phyloP scores from a whole-genome alignment of 2,113 vertebrate genomes.

The Hydrochoerus hydrochaeris region DNA sequence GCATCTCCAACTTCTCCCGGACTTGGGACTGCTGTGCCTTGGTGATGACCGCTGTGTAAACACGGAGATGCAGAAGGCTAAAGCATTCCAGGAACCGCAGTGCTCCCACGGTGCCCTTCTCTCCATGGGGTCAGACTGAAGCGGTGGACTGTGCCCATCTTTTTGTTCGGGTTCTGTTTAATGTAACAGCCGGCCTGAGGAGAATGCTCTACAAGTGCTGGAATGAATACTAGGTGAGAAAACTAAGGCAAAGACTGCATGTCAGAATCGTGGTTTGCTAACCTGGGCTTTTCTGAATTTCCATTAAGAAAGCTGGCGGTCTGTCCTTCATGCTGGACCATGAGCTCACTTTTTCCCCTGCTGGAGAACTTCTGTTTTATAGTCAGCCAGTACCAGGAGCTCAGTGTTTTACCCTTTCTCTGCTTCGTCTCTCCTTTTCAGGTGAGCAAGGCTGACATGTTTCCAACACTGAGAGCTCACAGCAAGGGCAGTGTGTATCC shows the following conservation, averaged over 20 bases:
- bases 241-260: accelerated
- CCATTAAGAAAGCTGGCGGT: not conserved
- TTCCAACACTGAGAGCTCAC: not conserved
- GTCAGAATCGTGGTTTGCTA: not conserved
- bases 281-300: not conserved
- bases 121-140: not conserved
- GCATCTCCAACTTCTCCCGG: not conserved
- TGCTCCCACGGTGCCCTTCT: no score
- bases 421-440: not conserved
- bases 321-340: accelerated
- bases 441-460: no score
- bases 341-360: accelerated
- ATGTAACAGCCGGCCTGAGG: not conserved
- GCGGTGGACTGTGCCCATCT: accelerated
- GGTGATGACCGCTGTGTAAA: accelerated
- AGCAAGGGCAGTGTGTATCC: not conserved
- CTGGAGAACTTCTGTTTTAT: not conserved
- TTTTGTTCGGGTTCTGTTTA: not conserved
- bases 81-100: not conserved
- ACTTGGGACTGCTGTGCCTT: not conserved
- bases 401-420: not conserved
- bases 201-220: not conserved
- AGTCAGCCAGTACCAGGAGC: accelerated
- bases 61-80: not conserved
- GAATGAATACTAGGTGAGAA: not conserved